These are phyloP conservation scores for Peromyscus polionotus DNA, from an alignment of 2,113 vertebrate genomes.

Conservation along the genomic window DNA sequence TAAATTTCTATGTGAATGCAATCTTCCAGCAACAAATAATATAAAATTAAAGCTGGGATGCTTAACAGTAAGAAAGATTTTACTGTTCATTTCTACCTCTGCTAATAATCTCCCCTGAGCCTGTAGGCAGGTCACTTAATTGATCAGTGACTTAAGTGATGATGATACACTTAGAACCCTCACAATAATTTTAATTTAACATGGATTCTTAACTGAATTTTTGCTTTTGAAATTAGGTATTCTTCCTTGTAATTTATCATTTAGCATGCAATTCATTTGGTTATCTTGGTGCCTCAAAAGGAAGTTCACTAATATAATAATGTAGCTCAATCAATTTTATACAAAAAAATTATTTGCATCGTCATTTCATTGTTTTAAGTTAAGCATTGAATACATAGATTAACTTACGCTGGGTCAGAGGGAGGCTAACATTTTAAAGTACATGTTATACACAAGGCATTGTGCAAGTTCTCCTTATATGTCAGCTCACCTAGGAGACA, in stretches of 20 bases:
- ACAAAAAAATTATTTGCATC: not conserved
- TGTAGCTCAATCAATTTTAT: not conserved
- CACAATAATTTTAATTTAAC: not conserved
- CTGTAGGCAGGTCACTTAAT: slow-evolving; percentile 24
- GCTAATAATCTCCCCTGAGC: not conserved
- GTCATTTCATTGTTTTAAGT: not conserved
- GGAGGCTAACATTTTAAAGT: slow-evolving; percentile 10
- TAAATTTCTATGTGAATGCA: slow-evolving; percentile 10
- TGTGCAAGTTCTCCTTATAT: not conserved
- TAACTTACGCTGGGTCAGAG: not conserved
- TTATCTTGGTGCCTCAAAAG: not conserved
- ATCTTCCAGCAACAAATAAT: slow-evolving; percentile 26
- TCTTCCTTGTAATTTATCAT: slow-evolving; percentile 39
- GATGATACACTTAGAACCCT: slow-evolving; percentile 1
- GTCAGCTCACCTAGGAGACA: not conserved
- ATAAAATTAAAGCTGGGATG: not conserved
- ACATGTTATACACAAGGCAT: not conserved
- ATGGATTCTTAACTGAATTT: not conserved
- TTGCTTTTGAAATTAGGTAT: slow-evolving; percentile 3
- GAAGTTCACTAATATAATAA: not conserved
- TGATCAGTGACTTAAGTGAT: slow-evolving; percentile 5
- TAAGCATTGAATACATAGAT: not conserved
- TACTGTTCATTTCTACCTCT: not conserved
- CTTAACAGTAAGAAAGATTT: not conserved
- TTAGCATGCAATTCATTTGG: not conserved